Conservation (phyloP, 2,797 vertebrate genomes). For the Gymnodraco acuticeps region DNA sequence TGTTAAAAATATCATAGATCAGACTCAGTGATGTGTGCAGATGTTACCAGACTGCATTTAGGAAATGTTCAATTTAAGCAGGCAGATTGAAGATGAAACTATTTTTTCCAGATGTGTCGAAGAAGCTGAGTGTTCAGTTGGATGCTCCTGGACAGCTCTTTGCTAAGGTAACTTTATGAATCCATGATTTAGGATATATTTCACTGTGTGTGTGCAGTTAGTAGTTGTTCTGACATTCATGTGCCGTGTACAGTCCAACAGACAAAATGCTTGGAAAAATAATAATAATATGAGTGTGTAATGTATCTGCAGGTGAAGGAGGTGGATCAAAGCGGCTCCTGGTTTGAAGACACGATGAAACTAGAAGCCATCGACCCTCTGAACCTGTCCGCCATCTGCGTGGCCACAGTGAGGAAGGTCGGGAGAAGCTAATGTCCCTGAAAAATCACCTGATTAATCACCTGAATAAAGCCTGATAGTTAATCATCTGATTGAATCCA, state of each 20-base stretch:
- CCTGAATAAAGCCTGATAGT: too few relatives aligned
- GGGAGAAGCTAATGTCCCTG: conserved; percentile 23
- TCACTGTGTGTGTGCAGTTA: too few relatives aligned
- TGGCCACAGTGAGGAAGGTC: conserved; percentile 94
- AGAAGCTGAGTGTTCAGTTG: conserved; percentile 88
- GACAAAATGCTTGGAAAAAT: too few relatives aligned
- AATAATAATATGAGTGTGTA: too few relatives aligned
- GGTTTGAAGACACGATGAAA: conserved; percentile 96
- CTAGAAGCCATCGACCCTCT: conserved; percentile 94
- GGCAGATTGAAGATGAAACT: not conserved
- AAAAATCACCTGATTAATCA: too few relatives aligned
- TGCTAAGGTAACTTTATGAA: conserved; percentile 73
- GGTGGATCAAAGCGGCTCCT: conserved; percentile 89
- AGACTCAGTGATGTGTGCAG: too few relatives aligned
- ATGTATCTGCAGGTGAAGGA: conserved; percentile 87
- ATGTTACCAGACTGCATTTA: not conserved
- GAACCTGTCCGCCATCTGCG: conserved; percentile 94
- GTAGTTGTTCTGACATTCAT: too few relatives aligned
- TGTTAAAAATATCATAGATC: too few relatives aligned
- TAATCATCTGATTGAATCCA: too few relatives aligned
- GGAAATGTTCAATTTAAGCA: not conserved
- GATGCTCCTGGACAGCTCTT: conserved; percentile 93
- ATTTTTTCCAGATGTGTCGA: conserved; percentile 87
- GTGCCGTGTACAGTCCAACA: too few relatives aligned
- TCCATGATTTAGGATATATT: too few relatives aligned